These are phyloP conservation scores for Neotoma lepida DNA, from an alignment of 2,113 vertebrate species.

Conservation along the genomic window DNA sequence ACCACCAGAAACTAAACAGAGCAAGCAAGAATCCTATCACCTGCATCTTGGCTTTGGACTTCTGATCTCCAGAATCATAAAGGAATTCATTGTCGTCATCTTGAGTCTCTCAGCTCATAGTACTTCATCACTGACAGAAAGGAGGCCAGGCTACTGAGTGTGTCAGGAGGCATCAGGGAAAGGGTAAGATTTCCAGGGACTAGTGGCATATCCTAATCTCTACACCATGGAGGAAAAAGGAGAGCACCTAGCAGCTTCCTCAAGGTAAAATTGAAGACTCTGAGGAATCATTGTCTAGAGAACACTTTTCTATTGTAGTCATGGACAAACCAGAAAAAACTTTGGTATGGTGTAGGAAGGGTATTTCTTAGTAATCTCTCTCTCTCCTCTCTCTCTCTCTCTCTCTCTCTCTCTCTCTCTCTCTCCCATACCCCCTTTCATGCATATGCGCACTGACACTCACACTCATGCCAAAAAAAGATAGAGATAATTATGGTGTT, in stretches of 20 bases:
- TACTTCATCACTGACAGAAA: neutral
- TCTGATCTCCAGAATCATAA: neutral
- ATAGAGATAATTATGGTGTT: neutral
- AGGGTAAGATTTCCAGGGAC: neutral
- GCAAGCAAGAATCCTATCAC: neutral
- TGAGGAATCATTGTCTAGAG: neutral
- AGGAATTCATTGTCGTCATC: neutral
- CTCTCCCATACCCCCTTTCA: too few species aligned
- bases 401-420: neutral
- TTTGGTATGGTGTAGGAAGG: neutral
- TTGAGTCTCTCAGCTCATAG: neutral
- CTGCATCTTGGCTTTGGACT: neutral
- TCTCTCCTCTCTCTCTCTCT: neutral
- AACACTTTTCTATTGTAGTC: conserved; percentile 1
- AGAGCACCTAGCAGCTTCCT: neutral
- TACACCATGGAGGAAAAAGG: neutral
- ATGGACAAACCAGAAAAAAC: conserved; percentile 1
- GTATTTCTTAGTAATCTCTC: neutral
- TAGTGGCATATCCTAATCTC: neutral
- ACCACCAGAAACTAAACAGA: neutral
- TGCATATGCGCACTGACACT: too few species aligned
- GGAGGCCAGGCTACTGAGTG: neutral
- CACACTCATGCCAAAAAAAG: neutral
- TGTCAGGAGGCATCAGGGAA: neutral
- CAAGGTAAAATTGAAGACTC: neutral